A percentile compares a stretch with the other conserved stretches of the same genome.
These are phyloP conservation scores for Forbesichthys papilliferus DNA, from an alignment of 2,113 vertebrate species.

Conservation along the genomic window DNA sequence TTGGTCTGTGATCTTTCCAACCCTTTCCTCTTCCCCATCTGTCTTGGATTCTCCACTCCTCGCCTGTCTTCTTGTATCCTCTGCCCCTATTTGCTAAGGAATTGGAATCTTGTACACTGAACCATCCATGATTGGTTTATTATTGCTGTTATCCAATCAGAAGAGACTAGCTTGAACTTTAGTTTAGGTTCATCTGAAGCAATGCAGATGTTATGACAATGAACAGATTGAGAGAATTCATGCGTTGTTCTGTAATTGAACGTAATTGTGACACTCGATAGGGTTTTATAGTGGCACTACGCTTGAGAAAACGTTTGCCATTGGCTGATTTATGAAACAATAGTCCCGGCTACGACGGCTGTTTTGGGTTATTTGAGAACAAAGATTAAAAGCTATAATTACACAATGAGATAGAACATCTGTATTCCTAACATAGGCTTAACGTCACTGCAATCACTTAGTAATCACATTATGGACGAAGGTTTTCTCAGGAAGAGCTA, in stretches of 20 bases:
- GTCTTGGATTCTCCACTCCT: not conserved
- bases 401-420: conserved; percentile 38
- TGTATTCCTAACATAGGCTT: conserved; percentile 50
- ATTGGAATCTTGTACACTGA: too few relatives aligned
- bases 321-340: conserved; percentile 29
- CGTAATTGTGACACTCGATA: conserved; percentile 50
- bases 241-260: conserved; percentile 38
- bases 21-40: conserved; percentile 7
- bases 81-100: not conserved
- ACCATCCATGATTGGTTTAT: too few relatives aligned
- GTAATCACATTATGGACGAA: conserved; percentile 37
- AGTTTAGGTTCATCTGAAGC: not conserved
- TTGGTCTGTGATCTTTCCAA: not conserved
- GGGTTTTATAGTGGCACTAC: conserved; percentile 50
- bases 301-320: conserved; percentile 37
- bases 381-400: conserved; percentile 40
- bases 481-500: conserved; percentile 53
- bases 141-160: not conserved
- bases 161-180: not conserved
- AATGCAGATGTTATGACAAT: conserved; percentile 15
- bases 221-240: conserved; percentile 40
- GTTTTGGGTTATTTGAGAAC: conserved; percentile 40
- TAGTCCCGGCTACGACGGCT: conserved; percentile 40
- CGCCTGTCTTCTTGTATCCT: not conserved
- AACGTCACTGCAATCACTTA: conserved; percentile 62